Evolutionary conservation across 2,113 vertebrate species (phyloP), one percentile per base, ranked within the genome.

Genomic region (Bostrychus sinensis): DNA sequence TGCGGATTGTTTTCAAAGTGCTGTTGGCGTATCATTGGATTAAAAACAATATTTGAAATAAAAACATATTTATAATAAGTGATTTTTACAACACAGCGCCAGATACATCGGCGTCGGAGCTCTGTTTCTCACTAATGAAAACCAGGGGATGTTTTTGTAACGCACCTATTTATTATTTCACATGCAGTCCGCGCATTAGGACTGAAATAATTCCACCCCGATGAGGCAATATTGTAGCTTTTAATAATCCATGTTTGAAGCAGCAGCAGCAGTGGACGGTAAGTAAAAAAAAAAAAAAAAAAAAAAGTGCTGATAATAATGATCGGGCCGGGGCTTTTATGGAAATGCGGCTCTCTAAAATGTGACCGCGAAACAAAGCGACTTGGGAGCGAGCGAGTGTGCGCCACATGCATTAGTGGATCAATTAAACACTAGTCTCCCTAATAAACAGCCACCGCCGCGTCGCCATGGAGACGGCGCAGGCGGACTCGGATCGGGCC

Each of bases 351-450:
- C 89, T 93, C 91, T 91, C 92, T 74, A 93, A 94, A 97, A 95
- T 96, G 94, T 94, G 95, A 96, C 94, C 95, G 94, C 93, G 93
- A 96, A 96, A 97, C 94, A 98, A 98, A 95, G 91, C 92, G 93
- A 92, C 92, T 94, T 93, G 93, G 93, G 92, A 91, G 91, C 94
- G 91, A 94, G 92, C 94, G 93, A 93, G 92, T n/a, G n/a, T n/a
- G n/a, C 93, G 94, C 94, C 88, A 88, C 88, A 94, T 95, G 93
- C 96, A 96, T 98, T 96, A 96, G 95, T 91, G 93, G 93, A 97
- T 96, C 95, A 97, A 98, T 98, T 98, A 98, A 96, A 94, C 86
- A 94, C 92, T 94, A 94, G 87, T 93, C 93, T 90, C 92, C 93
- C 83, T 94, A 93, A 94, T 94, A 91, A 95, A 72, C 72, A 91